A percentile compares a stretch with the other conserved stretches of the same genome.
Conservation (phyloP, 2,113 vertebrate genomes). For the Camarhynchus parvulus region DNA sequence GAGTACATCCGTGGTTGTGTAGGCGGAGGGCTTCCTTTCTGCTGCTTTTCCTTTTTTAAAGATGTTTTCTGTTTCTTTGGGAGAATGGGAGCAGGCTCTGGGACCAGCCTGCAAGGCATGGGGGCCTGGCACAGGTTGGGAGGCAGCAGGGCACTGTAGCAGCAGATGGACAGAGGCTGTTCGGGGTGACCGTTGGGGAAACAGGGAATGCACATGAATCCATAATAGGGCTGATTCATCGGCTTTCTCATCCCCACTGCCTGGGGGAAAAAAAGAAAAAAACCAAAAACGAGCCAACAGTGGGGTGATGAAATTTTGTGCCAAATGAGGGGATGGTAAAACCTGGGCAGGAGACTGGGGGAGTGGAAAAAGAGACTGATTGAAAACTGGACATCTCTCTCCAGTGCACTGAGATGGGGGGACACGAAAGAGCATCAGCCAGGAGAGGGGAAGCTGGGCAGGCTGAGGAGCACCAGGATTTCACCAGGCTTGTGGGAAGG, state of each 20-base stretch:
- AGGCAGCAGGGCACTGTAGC: background rate
- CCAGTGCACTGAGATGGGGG: background rate
- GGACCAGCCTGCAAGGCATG: background rate
- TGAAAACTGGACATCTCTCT: background rate
- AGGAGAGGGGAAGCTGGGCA: background rate
- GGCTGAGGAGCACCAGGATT: background rate
- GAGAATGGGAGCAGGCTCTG: background rate
- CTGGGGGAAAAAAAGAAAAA: background rate
- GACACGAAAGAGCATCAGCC: background rate
- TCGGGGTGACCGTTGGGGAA: background rate
- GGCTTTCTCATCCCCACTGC: background rate
- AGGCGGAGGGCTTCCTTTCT: constrained; percentile 45
- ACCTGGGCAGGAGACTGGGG: background rate
- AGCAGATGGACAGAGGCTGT: constrained; percentile 12
- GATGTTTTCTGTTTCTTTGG: fast-evolving
- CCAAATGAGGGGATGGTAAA: background rate
- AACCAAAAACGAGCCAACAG: background rate
- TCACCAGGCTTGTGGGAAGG: background rate
- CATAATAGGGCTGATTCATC: constrained; percentile 38
- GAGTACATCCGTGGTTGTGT: background rate
- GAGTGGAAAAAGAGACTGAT: background rate
- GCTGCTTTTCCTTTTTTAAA: background rate
- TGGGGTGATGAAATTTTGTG: background rate
- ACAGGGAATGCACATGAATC: constrained; percentile 18
- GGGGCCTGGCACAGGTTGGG: background rate